Conservation (phyloP, 1,140 invertebrate genomes). For the Heliconius hewitsoni region DNA sequence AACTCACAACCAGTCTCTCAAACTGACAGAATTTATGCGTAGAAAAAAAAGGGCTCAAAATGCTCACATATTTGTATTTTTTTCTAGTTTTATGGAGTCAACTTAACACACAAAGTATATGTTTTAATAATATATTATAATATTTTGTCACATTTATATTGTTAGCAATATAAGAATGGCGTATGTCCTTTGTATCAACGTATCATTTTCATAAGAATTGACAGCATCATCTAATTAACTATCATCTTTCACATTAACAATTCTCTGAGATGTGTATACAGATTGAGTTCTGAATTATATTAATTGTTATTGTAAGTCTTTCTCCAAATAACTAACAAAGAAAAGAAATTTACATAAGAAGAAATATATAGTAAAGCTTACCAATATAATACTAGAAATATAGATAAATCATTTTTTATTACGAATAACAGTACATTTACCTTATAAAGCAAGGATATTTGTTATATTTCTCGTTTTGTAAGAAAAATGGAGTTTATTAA, state of each 20-base stretch:
- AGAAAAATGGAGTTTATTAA: slow-evolving; percentile 60
- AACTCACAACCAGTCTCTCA: too few relatives aligned
- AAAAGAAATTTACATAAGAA: too few relatives aligned
- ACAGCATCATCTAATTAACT: not conserved
- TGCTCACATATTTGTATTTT: too few relatives aligned
- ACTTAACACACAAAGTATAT: too few relatives aligned
- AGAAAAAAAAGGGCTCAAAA: too few relatives aligned
- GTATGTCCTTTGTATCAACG: not conserved
- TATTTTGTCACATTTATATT: too few relatives aligned
- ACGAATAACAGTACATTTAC: slow-evolving; percentile 12
- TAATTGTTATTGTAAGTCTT: too few relatives aligned
- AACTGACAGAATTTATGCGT: too few relatives aligned
- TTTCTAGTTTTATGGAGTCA: too few relatives aligned
- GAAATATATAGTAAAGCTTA: not conserved
- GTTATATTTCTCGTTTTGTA: slow-evolving; percentile 29
- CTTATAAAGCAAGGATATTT: not conserved
- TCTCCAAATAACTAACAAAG: too few relatives aligned
- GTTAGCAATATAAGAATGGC: too few relatives aligned
- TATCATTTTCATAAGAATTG: not conserved
- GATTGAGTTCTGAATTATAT: not conserved
- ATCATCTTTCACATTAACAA: not conserved
- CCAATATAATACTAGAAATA: not conserved
- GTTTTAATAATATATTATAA: too few relatives aligned
- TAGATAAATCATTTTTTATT: not conserved
- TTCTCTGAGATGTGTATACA: not conserved